Percentiles rank a stretch among this genome's conserved stretches.
These are phyloP conservation scores for Parapsyche elsis DNA, from an alignment of 1,140 invertebrate genomes.

Conservation along the genomic window DNA sequence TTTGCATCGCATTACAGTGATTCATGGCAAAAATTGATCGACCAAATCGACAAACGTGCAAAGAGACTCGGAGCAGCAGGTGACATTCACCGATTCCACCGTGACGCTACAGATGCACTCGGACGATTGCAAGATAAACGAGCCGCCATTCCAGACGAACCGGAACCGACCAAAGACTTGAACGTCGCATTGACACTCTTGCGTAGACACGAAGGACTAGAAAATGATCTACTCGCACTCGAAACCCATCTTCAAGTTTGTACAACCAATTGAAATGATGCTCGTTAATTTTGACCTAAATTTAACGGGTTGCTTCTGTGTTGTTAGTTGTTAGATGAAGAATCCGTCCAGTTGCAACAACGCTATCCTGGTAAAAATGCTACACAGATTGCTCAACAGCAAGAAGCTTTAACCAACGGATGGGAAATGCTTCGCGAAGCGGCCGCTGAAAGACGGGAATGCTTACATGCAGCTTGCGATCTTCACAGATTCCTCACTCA, in stretches of 20 bases:
- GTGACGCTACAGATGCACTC: slow-evolving; percentile 93
- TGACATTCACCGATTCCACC: slow-evolving; percentile 96
- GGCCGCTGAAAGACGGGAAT: slow-evolving; percentile 80
- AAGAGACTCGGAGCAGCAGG: slow-evolving; percentile 90
- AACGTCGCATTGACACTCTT: slow-evolving; percentile 87
- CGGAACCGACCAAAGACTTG: slow-evolving; percentile 73
- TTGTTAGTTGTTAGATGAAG: slow-evolving; percentile 84
- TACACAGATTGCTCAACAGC: slow-evolving; percentile 86
- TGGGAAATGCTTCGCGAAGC: slow-evolving; percentile 90
- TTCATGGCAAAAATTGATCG: slow-evolving; percentile 88
- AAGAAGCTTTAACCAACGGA: slow-evolving; percentile 83
- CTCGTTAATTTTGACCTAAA: slow-evolving; percentile 23
- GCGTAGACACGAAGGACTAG: slow-evolving; percentile 92
- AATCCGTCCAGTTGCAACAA: slow-evolving; percentile 86
- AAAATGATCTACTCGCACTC: slow-evolving; percentile 93
- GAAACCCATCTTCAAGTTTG: slow-evolving; percentile 89
- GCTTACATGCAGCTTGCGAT: slow-evolving; percentile 88
- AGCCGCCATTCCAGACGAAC: slow-evolving; percentile 57
- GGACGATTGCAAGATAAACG: slow-evolving; percentile 75
- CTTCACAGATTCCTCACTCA: slow-evolving; percentile 87
- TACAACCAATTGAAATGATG: no score
- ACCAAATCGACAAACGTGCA: slow-evolving; percentile 87
- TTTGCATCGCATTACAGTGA: slow-evolving; percentile 68
- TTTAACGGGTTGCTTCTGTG: neutral
- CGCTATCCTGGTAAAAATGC: slow-evolving; percentile 95